Base-by-base conservation (phyloP, 2,888 invertebrate species). In the Sericinus montela region DNA sequence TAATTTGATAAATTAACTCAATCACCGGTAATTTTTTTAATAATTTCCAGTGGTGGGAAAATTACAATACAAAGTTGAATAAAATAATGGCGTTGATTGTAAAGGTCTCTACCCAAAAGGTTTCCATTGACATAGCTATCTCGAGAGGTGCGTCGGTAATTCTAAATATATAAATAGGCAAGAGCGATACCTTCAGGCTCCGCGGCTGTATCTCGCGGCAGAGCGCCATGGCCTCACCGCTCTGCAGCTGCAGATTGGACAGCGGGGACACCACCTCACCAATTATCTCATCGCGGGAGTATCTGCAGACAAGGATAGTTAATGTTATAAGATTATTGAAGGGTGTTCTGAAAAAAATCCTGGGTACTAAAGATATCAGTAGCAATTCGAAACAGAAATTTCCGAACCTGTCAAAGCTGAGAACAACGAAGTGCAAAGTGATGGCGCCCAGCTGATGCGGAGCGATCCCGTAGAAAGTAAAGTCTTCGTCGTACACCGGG, bases 401-500 rank as follows among this genome's bases (percentile, higher is more conserved):
- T 13, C 7, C 23, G 76, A 95, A 99, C 80, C 98, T 94, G 87
- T 98, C 98, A 81, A 98, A 98, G 84, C 95, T 98, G 72, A 96
- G 91, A 13, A 97, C 95, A 47, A 97, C 96, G 79, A 98, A 98
- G 87, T 98, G 98, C 45, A 98, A 90, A 4, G 97, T 98, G 80
- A 97, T 97, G 69, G 93, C 94, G 72, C 94, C 91, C 52, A 98
- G 90, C 80, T 98, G 97, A 71, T 94, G 94, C 59, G 94, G 93
- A 42, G 93, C 93, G 65, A 97, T 92, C 47, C 98, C 98, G 75
- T 98, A 99, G 91, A 99, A 99, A 0, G 98, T 99, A 79, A 99
- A 99, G 80, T 98, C 98, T 83, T 99, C 99, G 70, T 99, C 98
- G 82, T 98, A 99, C 1, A 97, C 94, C 0, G 99, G 99, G 85